Base-by-base conservation (phyloP, 2,888 invertebrate genomes). In the Lypha dubia region DNA sequence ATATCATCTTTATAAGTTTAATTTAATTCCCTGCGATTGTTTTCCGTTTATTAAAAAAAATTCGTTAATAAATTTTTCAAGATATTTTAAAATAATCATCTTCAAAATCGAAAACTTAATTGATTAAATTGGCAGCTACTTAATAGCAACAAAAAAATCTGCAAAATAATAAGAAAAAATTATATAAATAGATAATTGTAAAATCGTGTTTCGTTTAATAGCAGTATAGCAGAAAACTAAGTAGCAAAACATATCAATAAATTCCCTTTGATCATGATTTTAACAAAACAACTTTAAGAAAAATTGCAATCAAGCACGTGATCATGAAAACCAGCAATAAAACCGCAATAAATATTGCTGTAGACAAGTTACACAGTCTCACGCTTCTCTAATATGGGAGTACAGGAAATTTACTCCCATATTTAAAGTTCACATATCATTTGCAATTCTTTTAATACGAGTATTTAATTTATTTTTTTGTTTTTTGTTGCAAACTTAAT, bases 151-250 rank as follows among this genome's bases (percentile, higher is more conserved):
- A 6, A 20, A 11, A 13, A 24, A 53, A 38, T 41, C 58, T 49
- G 38, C 32, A 62, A 38, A 44, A 38, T 41, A 35, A 38, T 9
- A 51, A n/a, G n/a, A n/a, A 24, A 38, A 74, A 63, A 38, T 62
- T 74, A 53, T 63, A 63, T 9, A 51, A 74, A 20, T 46, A 51
- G 38, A 41, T 63, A 74, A 74, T 74, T 74, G 41, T 51, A 8
- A 41, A 41, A 51, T 74, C 74, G 74, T 74, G 74, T 38, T 46
- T 9, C n/a, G 3, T 60, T 41, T 2, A 35, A 22, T 17, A 11
- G 35, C 35, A 35, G 11, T 9, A 35, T 3, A 11, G 7, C 63
- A 44, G 13, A 7, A 0, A 46, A 35, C 15, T 17, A 9, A 28
- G 24, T 6, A 56, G 53, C 56, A 28, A 41, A 17, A 62, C 11